phyloP scores from a whole-genome alignment of 1,140 invertebrate species.

The Venustaconcha ellipsiformis region DNA sequence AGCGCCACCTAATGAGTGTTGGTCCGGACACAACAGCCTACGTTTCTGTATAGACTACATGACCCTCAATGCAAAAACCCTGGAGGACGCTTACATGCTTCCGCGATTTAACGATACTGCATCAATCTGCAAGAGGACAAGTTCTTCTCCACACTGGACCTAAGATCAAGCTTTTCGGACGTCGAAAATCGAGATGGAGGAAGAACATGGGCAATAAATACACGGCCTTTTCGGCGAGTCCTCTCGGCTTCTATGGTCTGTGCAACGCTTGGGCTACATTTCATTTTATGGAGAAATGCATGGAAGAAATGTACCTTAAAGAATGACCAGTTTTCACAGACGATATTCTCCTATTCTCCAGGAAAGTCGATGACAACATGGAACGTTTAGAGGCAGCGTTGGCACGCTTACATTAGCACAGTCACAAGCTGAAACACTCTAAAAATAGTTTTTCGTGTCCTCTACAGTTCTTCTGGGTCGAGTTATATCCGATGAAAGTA shows the following conservation, averaged over 20 bases:
- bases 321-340: conserved; percentile 65
- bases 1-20: too few species aligned
- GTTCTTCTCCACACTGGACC: conserved; percentile 69
- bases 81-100: conserved; percentile 71
- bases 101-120: conserved; percentile 70
- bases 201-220: conserved; percentile 59
- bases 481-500: not conserved
- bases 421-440: conserved; percentile 25
- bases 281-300: conserved; percentile 1
- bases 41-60: too few species aligned
- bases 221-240: conserved; percentile 49
- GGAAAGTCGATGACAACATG: conserved; percentile 66
- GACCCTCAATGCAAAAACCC: too few species aligned
- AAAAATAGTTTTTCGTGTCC: conserved; percentile 31
- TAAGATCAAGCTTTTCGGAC: conserved; percentile 56
- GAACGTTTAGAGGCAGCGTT: conserved; percentile 60
- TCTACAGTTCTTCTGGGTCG: not conserved
- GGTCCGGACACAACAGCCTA: too few species aligned
- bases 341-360: conserved; percentile 69
- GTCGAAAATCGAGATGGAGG: conserved; percentile 63
- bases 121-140: conserved; percentile 45
- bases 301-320: conserved; percentile 3
- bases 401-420: conserved; percentile 43
- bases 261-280: conserved; percentile 5
- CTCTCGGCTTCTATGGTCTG: conserved; percentile 16